These are phyloP conservation scores for Hyles vespertilio DNA, from an alignment of 1,140 invertebrate species.

Conservation along the genomic window DNA sequence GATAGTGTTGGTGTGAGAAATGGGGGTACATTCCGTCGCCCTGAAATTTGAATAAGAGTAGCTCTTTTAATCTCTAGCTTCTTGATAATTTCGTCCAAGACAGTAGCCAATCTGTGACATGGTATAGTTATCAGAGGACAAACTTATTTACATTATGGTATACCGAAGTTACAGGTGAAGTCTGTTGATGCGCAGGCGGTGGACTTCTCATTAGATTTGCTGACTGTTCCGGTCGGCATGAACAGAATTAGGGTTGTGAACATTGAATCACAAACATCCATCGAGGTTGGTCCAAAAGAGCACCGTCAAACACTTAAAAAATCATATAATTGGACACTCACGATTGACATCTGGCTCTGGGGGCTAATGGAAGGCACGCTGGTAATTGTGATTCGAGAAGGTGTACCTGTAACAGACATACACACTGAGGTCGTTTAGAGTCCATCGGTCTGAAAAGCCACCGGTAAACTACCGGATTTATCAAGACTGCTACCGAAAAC, in stretches of 20 bases:
- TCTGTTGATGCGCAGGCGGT: slow-evolving; percentile 88
- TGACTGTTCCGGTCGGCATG: slow-evolving; percentile 63
- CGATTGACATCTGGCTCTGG: slow-evolving; percentile 80
- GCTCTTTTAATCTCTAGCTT: background rate
- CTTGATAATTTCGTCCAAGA: background rate
- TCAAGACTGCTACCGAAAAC: too few relatives aligned
- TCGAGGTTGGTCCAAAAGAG: background rate
- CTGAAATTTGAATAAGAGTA: slow-evolving; percentile 57
- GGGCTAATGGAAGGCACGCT: slow-evolving; percentile 78
- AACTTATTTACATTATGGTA: slow-evolving; percentile 58
- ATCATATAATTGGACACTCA: slow-evolving; percentile 73
- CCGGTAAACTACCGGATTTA: too few relatives aligned
- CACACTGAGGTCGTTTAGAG: background rate
- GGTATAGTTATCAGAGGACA: background rate
- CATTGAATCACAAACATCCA: slow-evolving; percentile 6
- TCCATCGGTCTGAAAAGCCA: background rate
- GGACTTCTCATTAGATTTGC: slow-evolving; percentile 79
- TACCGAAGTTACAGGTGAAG: slow-evolving; percentile 86
- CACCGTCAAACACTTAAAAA: too few relatives aligned
- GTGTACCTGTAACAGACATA: slow-evolving; percentile 41
- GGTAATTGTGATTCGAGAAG: slow-evolving; percentile 77
- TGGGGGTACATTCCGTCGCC: slow-evolving; percentile 82
- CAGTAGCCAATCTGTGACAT: too few relatives aligned
- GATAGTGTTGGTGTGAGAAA: slow-evolving; percentile 83
- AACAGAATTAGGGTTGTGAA: slow-evolving; percentile 46